Base-by-base conservation (phyloP, 2,113 vertebrate genomes). In the Baryphthengus martii region DNA sequence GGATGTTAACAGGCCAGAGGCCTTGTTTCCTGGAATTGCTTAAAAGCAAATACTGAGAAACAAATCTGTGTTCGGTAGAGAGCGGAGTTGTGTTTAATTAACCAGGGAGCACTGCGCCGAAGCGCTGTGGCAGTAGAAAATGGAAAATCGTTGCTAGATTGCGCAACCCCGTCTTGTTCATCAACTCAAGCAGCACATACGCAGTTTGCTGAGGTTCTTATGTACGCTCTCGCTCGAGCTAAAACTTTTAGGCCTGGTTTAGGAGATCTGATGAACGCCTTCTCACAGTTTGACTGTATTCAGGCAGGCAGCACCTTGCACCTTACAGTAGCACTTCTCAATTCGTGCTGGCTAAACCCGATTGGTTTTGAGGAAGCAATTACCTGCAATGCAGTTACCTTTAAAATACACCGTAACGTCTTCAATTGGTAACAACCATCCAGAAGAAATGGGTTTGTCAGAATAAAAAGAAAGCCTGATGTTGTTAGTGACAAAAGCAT, bases 21-120 rank as follows among this genome's bases (percentile, higher is more conserved):
- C 7, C n/a, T 93, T 37, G 13, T 84, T 97, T 96, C 90, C 85
- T 92, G 73, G 83, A 94, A 88, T 58, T 75, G 72, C 92, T 86
- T 84, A 75, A 86, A 83, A 74, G 7, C 68, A 65, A 71, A 77
- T 77, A 52, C 52, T 86, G 61, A 70, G 76, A 86, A 93, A 68
- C n/a, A 94, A 89, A 70, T 68, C 33, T 5, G 40, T 44, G 33
- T 76, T 78, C 80, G 83, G 61, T 92, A 70, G 58, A 31, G 66
- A 75, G 44, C 0, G 1, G 88, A 87, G 53, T 90, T 65, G 76
- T 21, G 4, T 82, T 95, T 90, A 86, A 94, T 95, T 95, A 87
- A 35, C 8, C 52, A 53, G 62, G 29, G 56, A 81, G 52, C 10
- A 9, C 56, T 67, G 62, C 89, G 68, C 29, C 18, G 28, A 24